Percentiles rank a stretch among this genome's conserved stretches.
Conservation (phyloP, 2,888 invertebrate species). For the Malacosoma neustria region DNA sequence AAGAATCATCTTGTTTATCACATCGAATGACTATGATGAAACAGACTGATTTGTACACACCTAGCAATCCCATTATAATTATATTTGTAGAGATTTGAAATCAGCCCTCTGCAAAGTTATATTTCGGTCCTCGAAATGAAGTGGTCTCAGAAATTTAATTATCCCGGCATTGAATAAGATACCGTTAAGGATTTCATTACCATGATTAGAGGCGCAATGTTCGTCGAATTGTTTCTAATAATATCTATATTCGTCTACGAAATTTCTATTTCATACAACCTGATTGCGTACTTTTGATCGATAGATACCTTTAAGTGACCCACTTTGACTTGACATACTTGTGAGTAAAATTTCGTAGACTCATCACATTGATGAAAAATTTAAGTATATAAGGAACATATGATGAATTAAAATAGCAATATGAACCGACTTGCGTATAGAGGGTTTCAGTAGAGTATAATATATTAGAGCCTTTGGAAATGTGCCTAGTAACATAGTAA, state of each 20-base stretch:
- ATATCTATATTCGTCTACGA: slow-evolving; percentile 8
- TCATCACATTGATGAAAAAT: slow-evolving; percentile 1
- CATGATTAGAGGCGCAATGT: slow-evolving; percentile 19
- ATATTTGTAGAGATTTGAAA: slow-evolving; percentile 5
- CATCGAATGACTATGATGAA: no score
- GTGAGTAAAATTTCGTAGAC: not conserved
- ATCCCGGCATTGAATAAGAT: slow-evolving; percentile 21
- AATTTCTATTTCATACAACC: not conserved
- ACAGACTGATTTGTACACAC: no score
- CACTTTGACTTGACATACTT: not conserved
- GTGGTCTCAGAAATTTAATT: slow-evolving; percentile 28
- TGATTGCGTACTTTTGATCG: not conserved
- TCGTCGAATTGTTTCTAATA: slow-evolving; percentile 17
- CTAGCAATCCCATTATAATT: no score
- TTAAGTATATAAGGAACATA: not conserved
- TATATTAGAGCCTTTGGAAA: no score
- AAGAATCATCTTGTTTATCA: no score
- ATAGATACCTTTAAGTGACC: not conserved
- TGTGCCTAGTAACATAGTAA: no score
- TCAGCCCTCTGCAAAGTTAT: slow-evolving; percentile 21
- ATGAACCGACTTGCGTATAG: no score
- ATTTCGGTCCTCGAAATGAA: slow-evolving; percentile 22
- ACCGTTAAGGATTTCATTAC: slow-evolving; percentile 26
- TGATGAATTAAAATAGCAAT: not conserved
- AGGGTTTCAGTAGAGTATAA: no score